phyloP scores from a whole-genome alignment of 2,888 invertebrate genomes.

The Watsonalla cultraria region DNA sequence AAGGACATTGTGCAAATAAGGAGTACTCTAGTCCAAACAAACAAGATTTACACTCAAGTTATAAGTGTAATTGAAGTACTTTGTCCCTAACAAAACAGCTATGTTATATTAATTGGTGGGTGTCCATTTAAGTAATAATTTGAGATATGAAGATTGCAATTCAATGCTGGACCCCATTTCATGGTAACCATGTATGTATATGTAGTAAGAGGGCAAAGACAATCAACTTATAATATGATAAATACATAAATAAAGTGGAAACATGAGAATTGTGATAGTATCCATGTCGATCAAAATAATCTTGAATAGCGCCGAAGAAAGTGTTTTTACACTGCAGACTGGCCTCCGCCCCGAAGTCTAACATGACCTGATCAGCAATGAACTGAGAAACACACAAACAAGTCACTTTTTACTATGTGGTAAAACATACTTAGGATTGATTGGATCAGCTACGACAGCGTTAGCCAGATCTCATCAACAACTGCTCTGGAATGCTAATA shows the following conservation, averaged over 20 bases:
- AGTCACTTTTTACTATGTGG: background rate
- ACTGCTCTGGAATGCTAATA: background rate
- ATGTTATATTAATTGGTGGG: too few relatives aligned
- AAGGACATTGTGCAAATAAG: too few relatives aligned
- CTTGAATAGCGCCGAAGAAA: background rate
- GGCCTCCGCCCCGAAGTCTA: background rate
- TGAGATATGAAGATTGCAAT: too few relatives aligned
- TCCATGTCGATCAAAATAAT: background rate
- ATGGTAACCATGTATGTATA: too few relatives aligned
- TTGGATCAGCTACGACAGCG: background rate
- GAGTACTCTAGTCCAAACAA: too few relatives aligned
- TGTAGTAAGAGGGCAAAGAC: background rate
- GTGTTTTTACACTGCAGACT: background rate
- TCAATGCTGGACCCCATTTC: too few relatives aligned
- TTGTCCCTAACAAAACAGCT: too few relatives aligned
- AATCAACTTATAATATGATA: background rate
- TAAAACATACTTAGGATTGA: background rate
- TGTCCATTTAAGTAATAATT: too few relatives aligned
- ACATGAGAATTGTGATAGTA: background rate
- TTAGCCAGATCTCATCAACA: background rate
- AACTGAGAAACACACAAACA: background rate
- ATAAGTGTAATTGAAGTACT: too few relatives aligned
- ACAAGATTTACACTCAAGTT: too few relatives aligned
- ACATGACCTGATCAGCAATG: background rate
- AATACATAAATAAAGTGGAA: background rate